Evolutionary conservation across 2,888 invertebrate genomes (phyloP), one percentile per base, ranked within the genome.

Genomic region (Mythimna vitellina): DNA sequence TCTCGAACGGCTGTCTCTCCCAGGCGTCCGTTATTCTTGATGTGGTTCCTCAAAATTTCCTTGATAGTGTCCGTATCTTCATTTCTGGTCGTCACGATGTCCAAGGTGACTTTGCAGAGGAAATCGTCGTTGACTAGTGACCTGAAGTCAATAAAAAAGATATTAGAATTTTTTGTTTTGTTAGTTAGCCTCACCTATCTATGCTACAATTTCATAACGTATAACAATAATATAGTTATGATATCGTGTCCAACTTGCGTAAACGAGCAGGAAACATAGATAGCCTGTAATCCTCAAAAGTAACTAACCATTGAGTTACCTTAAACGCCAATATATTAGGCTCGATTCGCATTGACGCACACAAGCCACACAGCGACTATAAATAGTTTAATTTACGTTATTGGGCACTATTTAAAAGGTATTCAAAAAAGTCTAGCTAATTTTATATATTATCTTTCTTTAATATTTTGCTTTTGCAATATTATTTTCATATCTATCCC

Each of bases 101-200:
- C 98, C 78, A 98, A 91, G 0, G 97, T 97, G 32, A 97, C 97
- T 88, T 97, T 96, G 68, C 97, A 97, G 12, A 96, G 95, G 88
- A 97, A 97, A 56, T 94, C 92, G 85, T 98, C 97, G 3, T 92
- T 90, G n/a, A 95, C 91, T 4, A 94, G 90, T 2, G 96, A 96
- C 82, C 97, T 97, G 92, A 7, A 95, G 17, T 17, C 5, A 94
- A 49, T 1, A 58, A 38, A 61, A 25, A 38, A 32, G 0, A 14
- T 29, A 38, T 22, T 1, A 20, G 2, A 25, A 20, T 22, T n/a
- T 29, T 29, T n/a, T 70, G 2, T 20, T 66, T 25, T 38, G n/a
- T 17, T 29, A 25, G 38, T 38, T 5, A 38, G 8, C 29, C 12
- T 17, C 9, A 14, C 4, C 22, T 69, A 54, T 10, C 17, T 10